A percentile compares a stretch with the other conserved stretches of the same genome.
Evolutionary conservation across 2,797 vertebrate species (phyloP).

Genomic region (Karalla daura): DNA sequence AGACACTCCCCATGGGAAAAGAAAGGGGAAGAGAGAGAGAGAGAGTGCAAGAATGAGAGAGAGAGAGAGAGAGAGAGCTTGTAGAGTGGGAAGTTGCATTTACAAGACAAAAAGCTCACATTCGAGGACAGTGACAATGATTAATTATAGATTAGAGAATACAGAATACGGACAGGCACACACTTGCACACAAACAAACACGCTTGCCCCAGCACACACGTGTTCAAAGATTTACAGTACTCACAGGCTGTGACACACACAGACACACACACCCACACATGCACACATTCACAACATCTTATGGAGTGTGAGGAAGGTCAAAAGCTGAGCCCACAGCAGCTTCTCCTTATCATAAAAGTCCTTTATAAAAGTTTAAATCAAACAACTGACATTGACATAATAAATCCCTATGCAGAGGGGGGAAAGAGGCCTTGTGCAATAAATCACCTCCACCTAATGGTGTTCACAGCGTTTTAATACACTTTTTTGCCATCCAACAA

Average conservation of each 20-base stretch:
- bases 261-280: no score
- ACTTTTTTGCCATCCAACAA: background rate
- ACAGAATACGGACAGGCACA: slow-evolving; percentile 35
- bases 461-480: background rate
- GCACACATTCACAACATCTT: background rate
- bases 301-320: slow-evolving; percentile 16
- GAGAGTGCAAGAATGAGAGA: no score
- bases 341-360: background rate
- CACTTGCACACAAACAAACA: background rate
- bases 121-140: slow-evolving; percentile 60
- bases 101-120: slow-evolving; percentile 54
- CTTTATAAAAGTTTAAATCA: background rate
- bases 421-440: background rate
- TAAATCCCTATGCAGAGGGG: background rate
- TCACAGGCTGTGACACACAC: background rate
- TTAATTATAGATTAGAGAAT: slow-evolving; percentile 70
- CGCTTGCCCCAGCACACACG: background rate
- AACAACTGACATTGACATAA: background rate
- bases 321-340: slow-evolving; percentile 12
- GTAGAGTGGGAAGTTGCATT: slow-evolving; percentile 48
- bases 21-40: slow-evolving; percentile 16
- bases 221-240: no score
- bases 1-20: slow-evolving; percentile 61
- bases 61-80: slow-evolving; percentile 11
- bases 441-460: background rate